These are phyloP conservation scores for Chloropsis hardwickii DNA, from an alignment of 2,113 vertebrate species.

Conservation along the genomic window DNA sequence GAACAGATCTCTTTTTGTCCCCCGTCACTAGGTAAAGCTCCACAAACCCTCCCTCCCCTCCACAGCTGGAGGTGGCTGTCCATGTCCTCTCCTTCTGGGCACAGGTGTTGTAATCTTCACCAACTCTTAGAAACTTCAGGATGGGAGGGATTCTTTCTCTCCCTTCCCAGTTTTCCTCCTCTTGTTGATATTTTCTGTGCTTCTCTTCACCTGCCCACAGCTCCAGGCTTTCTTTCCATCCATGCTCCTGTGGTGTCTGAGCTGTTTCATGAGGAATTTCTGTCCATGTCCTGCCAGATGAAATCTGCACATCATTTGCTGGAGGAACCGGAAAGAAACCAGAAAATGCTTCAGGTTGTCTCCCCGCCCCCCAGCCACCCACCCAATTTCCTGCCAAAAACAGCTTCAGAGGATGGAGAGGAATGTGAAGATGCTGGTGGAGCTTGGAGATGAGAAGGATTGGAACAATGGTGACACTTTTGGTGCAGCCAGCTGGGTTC, in stretches of 20 bases:
- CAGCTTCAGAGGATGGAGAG: not conserved
- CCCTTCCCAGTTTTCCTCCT: not conserved
- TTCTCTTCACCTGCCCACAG: not conserved
- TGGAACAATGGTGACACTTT: not conserved
- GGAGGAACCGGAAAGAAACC: not conserved
- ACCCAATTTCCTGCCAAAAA: not conserved
- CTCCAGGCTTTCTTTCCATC: not conserved
- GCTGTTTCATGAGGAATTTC: not conserved
- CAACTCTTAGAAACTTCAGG: not conserved
- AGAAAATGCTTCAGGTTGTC: not conserved
- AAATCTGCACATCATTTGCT: not conserved
- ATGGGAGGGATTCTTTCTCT: not conserved
- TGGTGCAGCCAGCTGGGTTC: not conserved
- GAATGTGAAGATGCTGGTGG: rapidly evolving
- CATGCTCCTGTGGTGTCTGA: rapidly evolving
- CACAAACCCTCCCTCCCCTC: not conserved
- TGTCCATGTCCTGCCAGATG: rapidly evolving
- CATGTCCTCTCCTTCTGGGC: not conserved
- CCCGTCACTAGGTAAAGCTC: not conserved
- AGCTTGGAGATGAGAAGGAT: not conserved
- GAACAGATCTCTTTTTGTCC: not conserved
- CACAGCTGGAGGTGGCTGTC: not conserved
- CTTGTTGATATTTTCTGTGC: not conserved
- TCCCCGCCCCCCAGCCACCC: no score
- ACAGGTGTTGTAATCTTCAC: not conserved